A percentile compares a stretch with the other conserved stretches of the same genome.
Conservation (phyloP, 2,797 vertebrate species). For the Picus viridis region DNA sequence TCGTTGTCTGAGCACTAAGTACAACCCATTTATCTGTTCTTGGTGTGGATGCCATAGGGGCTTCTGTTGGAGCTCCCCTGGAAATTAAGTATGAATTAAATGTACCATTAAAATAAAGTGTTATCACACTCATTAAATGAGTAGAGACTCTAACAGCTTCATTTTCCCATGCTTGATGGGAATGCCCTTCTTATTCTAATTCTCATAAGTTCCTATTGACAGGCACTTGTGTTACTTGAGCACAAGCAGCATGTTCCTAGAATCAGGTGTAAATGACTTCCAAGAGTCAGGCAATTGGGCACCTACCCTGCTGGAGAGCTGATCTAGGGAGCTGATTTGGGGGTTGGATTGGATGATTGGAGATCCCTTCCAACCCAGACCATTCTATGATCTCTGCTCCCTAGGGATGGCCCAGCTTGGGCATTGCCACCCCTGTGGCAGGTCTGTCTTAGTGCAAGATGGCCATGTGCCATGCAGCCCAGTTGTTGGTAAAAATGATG, state of each 20-base stretch:
- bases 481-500: fast-evolving
- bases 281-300: background rate
- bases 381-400: background rate
- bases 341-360: too few relatives aligned
- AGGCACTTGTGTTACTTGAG: background rate
- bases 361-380: too few relatives aligned
- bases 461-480: fast-evolving
- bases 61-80: background rate
- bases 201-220: background rate
- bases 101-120: conserved; percentile 53
- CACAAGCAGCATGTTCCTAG: background rate
- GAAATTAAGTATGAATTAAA: conserved; percentile 58
- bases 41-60: background rate
- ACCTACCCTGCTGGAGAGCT: too few relatives aligned
- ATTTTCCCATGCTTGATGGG: background rate
- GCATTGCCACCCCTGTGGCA: background rate
- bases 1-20: background rate
- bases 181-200: background rate
- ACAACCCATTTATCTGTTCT: background rate
- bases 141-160: conserved; percentile 4
- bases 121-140: conserved; percentile 1
- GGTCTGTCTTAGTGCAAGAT: fast-evolving
- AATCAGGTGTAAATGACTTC: too few relatives aligned
- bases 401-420: background rate
- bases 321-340: too few relatives aligned